These are phyloP conservation scores for Malurus splendens DNA, from an alignment of 2,797 vertebrate genomes.

Conservation along the genomic window DNA sequence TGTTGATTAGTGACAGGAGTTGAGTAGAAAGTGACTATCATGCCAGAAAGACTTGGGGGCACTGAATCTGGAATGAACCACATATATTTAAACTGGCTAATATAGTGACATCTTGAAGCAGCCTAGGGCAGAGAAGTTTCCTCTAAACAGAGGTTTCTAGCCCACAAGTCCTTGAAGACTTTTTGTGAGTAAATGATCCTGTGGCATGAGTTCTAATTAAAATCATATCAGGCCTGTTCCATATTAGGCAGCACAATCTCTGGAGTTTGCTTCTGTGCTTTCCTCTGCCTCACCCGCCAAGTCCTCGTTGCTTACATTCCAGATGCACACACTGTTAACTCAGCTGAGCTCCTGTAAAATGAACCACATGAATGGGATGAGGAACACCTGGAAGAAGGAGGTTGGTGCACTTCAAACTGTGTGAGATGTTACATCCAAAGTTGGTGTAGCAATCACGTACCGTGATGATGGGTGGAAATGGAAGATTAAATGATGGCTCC, in stretches of 20 bases:
- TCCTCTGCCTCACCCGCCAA: background rate
- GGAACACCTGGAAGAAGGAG: background rate
- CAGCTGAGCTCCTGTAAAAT: background rate
- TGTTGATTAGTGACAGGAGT: background rate
- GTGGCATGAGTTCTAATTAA: conserved; percentile 25
- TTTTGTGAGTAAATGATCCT: conserved; percentile 21
- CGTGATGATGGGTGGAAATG: background rate
- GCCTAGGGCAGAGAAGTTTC: conserved; percentile 18
- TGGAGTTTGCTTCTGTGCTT: conserved; percentile 10
- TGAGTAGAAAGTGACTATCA: background rate
- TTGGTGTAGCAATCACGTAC: background rate
- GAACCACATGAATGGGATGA: background rate
- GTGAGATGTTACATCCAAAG: background rate
- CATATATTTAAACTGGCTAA: background rate
- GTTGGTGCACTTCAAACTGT: background rate
- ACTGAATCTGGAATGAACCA: conserved; percentile 11
- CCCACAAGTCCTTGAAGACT: conserved; percentile 1
- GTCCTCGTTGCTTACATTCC: conserved; percentile 13
- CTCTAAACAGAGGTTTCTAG: conserved; percentile 14
- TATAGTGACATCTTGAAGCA: conserved; percentile 21
- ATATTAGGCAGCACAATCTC: background rate
- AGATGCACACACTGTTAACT: background rate
- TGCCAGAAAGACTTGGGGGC: background rate
- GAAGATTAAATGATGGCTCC: background rate
- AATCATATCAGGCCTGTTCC: conserved; percentile 14